Evolutionary conservation across 92 coral and sea anemone genomes (phyloP).

Genomic region (Porites evermanni): DNA sequence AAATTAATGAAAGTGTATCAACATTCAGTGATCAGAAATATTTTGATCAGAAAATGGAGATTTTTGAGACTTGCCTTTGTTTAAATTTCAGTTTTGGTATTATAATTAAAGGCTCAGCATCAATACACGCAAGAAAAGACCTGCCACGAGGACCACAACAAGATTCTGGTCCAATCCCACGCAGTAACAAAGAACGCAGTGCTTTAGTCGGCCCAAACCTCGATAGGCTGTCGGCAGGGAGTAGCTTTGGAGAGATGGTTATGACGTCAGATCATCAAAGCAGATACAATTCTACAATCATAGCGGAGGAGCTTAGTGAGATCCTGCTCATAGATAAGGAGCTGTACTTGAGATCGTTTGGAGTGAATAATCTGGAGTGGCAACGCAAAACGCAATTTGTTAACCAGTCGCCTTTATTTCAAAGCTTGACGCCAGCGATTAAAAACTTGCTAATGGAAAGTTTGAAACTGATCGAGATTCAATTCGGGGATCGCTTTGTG

Average conservation of each 20-base stretch:
- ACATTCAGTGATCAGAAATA: neutral
- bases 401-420: conserved; percentile 73
- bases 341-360: conserved; percentile 66
- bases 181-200: conserved; percentile 74
- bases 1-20: neutral
- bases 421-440: conserved; percentile 59
- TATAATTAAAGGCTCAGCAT: conserved; percentile 86
- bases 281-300: conserved; percentile 83
- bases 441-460: conserved; percentile 79
- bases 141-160: conserved; percentile 69
- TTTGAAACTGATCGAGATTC: conserved; percentile 68
- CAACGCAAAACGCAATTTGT: conserved; percentile 80
- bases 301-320: conserved; percentile 79
- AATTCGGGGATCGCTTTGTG: conserved; percentile 81
- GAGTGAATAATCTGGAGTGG: conserved; percentile 65
- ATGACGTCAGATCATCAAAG: conserved; percentile 66
- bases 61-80: neutral
- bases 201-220: conserved; percentile 84
- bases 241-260: conserved; percentile 86
- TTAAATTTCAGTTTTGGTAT: conserved; percentile 73
- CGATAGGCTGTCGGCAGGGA: conserved; percentile 67
- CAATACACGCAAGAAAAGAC: conserved; percentile 85
- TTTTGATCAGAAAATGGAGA: neutral
- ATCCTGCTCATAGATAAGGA: conserved; percentile 68
- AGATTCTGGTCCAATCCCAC: conserved; percentile 42